phyloP scores from a whole-genome alignment of 2,888 invertebrate species.

The Diaprepes abbreviatus region DNA sequence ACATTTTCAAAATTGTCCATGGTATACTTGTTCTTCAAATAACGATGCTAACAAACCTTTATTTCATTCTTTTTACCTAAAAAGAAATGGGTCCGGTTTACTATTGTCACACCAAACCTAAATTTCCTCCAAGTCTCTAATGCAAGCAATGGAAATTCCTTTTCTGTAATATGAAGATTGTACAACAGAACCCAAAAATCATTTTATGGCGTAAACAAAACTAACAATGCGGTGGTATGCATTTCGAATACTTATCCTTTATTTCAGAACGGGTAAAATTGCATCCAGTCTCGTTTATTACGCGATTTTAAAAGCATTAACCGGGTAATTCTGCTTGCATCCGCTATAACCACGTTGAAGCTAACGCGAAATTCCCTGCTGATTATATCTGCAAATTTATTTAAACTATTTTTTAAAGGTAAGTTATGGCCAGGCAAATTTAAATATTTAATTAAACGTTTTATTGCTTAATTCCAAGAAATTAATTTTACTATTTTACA shows the following conservation, averaged over 20 bases:
- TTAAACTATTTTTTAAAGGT: background rate
- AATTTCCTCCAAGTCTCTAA: too few species aligned
- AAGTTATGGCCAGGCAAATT: background rate
- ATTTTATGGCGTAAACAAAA: background rate
- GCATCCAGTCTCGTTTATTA: background rate
- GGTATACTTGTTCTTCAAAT: too few species aligned
- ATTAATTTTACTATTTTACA: too few species aligned
- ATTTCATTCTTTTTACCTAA: too few species aligned
- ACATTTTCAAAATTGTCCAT: too few species aligned
- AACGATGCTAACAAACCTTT: too few species aligned
- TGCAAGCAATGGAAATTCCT: too few species aligned
- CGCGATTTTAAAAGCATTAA: slow-evolving; percentile 1
- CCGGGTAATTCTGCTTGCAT: background rate
- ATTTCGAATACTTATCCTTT: background rate
- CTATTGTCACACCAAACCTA: too few species aligned
- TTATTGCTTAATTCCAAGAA: too few species aligned
- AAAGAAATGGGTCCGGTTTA: too few species aligned
- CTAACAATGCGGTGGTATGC: background rate
- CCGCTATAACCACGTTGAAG: background rate
- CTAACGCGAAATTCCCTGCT: background rate
- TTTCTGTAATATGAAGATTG: too few species aligned
- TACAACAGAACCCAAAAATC: background rate
- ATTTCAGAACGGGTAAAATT: background rate
- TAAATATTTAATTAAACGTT: slow-evolving; percentile 4
- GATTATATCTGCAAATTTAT: background rate